phyloP scores from a whole-genome alignment of 2,113 vertebrate genomes.

The Oenanthe melanoleuca region DNA sequence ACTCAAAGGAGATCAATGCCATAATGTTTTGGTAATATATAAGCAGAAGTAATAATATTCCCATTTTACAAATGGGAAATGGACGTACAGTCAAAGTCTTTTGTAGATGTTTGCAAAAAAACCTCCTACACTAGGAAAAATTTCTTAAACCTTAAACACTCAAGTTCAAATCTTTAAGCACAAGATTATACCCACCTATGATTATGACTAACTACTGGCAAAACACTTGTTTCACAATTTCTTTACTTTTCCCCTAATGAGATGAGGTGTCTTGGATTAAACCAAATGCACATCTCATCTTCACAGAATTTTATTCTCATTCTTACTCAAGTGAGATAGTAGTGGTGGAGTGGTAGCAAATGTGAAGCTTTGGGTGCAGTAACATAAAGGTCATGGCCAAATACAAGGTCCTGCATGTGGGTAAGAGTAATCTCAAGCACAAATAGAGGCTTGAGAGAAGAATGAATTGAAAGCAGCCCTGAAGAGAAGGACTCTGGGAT shows the following conservation, averaged over 20 bases:
- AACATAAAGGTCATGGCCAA: background rate
- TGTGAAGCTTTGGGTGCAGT: background rate
- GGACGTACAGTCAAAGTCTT: background rate
- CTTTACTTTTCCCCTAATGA: background rate
- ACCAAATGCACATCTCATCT: background rate
- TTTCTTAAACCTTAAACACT: background rate
- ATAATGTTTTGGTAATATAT: background rate
- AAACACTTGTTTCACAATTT: background rate
- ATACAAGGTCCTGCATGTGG: fast-evolving
- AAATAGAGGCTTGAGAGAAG: background rate
- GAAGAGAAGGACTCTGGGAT: background rate
- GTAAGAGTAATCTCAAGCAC: background rate
- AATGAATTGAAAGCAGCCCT: background rate
- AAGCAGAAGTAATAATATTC: background rate
- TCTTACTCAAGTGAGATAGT: background rate
- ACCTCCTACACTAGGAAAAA: background rate
- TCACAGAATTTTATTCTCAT: background rate
- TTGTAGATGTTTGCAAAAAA: background rate
- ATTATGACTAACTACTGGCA: background rate
- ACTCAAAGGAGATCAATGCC: background rate
- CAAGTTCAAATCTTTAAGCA: background rate
- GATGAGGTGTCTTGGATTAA: background rate
- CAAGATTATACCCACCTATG: background rate
- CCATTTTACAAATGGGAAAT: background rate
- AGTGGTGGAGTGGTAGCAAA: background rate